Base-by-base conservation (phyloP, 2,113 vertebrate species). In the Mustelus asterias region DNA sequence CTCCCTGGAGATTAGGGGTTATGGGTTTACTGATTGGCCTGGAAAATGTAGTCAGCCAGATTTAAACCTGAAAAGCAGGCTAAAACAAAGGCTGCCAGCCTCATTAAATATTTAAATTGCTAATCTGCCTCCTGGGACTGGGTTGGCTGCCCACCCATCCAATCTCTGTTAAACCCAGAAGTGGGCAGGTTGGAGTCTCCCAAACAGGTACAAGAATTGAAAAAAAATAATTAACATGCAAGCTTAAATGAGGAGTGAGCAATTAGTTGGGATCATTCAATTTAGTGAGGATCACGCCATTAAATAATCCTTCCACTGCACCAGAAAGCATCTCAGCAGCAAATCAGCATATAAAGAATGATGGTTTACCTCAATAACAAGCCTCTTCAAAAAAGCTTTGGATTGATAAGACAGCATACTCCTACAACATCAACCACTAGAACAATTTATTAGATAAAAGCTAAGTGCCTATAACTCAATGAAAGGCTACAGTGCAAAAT, bases 381-480 rank as follows among this genome's bases (percentile, higher is more conserved):
- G 69, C 26, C 92, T 29, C 29, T 70, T 48, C 41, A 48, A 54
- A 44, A 95, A 65, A 1, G 33, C 33, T 37, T 93, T 93, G 63
- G 60, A 92, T 20, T 63, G 58, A 65, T 60, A n/a, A 92, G 60
- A 92, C 13, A 20, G 29, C 89, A 37, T 18, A 44, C 80, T 44
- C 37, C n/a, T 93, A 37, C 89, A 92, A 60, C 89, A 93, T 6
- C 89, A 33, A 37, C n/a, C 54, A 2, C 89, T 93, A 33, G 16
- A 92, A 18, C 16, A 65, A 63, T 93, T 93, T 65, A 67, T 93
- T n/a, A 65, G 89, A 37, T 93, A 20, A 93, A 65, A 93, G 60
- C 63, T 67, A 93, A 93, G 60, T 93, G 33, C 33, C 60, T 10
- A 93, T 93, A 93, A 93, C 80, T 83, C 89, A 93, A 93, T 54